Evolutionary conservation across 2,888 invertebrate genomes (phyloP), one percentile per base, ranked within the genome.

Genomic region (Cyclophora albipunctata): DNA sequence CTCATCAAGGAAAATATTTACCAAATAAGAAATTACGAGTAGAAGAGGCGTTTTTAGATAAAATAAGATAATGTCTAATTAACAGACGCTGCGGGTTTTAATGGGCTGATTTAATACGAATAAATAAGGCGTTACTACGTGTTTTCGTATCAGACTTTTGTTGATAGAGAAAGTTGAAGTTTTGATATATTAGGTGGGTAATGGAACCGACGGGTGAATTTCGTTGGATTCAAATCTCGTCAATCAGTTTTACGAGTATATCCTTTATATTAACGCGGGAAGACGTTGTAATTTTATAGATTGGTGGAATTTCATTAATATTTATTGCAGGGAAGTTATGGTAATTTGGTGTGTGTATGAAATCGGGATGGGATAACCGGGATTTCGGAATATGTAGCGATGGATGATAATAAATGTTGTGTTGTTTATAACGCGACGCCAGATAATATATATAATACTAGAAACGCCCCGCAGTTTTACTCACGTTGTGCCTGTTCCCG

Each of bases 1-100:
- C 66, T 74, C 77, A 75, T 81, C 80, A 78, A 68, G 69, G 70
- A 73, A 85, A 84, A 84, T 85, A 85, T 86, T 86, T 83, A 84
- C 82, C 64, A 75, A 81, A 80, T 71, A 81, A 67, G 71, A 71
- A 78, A 72, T 79, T 73, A 81, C 71, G 66, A 59, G 71, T 71
- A 66, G 64, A 60, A 59, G 63, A 73, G 76, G 74, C 75, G 67
- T 71, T 64, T 63, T 63, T 67, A 77, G 85, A 85, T 84, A 81
- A 82, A 60, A 54, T 50, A 51, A 74, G 86, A 85, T 85, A 82
- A 80, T 66, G 63, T 67, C 75, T 83, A 84, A 85, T 84, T 83
- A 84, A 69, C 71, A 71, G 73, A 43, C 71, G 71, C 69, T 67
- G 68, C 75, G 70, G 57, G 59, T 69, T 76, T 78, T 74, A 67